Base-by-base conservation (phyloP, 1,140 invertebrate genomes). In the Thaumatotibia leucotreta region DNA sequence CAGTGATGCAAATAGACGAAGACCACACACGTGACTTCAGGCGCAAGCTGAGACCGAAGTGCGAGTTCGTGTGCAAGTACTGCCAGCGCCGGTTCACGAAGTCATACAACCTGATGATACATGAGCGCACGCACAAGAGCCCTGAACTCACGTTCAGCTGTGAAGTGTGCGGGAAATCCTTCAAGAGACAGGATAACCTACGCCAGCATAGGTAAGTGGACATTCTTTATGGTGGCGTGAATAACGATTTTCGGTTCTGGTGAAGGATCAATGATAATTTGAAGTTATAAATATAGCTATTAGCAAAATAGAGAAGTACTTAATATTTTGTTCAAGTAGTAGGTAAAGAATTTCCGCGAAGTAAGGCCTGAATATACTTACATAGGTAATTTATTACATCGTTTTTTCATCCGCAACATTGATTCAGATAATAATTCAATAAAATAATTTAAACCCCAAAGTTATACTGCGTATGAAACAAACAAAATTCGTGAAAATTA, bases 81-180 rank as follows among this genome's bases (percentile, higher is more conserved):
- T 99, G 99, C 94, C 96, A 98, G 92, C 95, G 99, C 83, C 95
- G 98, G 82, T 99, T 99, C 94, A 99, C 98, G 82, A 99, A 99
- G 93, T 97, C 97, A 68, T 99, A 99, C 94, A 99, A 99, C 93
- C 94, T 99, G 82, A 97, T 99, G 94, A 99, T 99, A 83, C 98
- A 99, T 93, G 98, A 99, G 91, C 94, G 98, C 84, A 99, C 97
- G 72, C 99, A 99, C 93, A 99, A 99, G 88, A 97, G 98, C 86
- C 95, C 95, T 73, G 98, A 99, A 92, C 94, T 99, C 83, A 98
- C 98, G 70, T 99, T 98, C 94, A 97, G 97, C 81, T 99, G 99
- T 93, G 98, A 99, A 92, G 96, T 99, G 70, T 99, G 99, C 93
- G 97, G 97, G 83, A 99, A 99, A 93, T 97, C 97, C 80, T 99